Base-by-base conservation (phyloP, 2,113 vertebrate genomes). In the Cololabis saira region DNA sequence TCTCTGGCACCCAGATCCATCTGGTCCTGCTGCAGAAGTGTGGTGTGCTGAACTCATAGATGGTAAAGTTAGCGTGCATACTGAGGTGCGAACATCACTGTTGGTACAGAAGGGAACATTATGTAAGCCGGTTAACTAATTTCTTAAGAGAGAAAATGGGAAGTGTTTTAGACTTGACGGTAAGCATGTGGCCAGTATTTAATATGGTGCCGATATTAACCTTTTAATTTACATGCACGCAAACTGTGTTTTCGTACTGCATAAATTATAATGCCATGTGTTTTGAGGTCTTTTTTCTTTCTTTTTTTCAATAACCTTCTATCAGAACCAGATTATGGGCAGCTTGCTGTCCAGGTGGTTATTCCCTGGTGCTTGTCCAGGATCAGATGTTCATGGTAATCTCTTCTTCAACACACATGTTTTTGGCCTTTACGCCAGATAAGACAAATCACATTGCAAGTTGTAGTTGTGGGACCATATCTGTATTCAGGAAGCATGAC, bases 11-110 rank as follows among this genome's bases (percentile, higher is more conserved):
- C 30, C 56, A 12, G 51, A 64, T 82, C 61, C 51, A 47, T 71
- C 72, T 56, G 44, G 72, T 72, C 45, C 69, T 45, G 73, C 56
- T 74, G 59, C 42, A 67, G 52, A 24, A 68, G 58, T 76, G 76
- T 41, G 18, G 70, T 78, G 40, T 72, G 61, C 68, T 17, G 45
- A 47, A 65, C 16, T 54, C 61, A 52, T 47, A 71, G 78, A 62
- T 81, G 75, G 64, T 74, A 71, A 68, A 68, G 76, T 76, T 83
- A 81, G 87, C 68, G 69, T 64, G 43, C 75, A 87, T 60, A 67
- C 82, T 74, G 76, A 85, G 80, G 86, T 90, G 83, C 81, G 80
- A 89, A 78, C 70, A 53, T 66, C 8, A 62, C 74, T 54, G 68
- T 50, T 83, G 58, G 63, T 66, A 71, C 72, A 81, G 21, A 82